Conservation (phyloP, 1,140 invertebrate genomes). For the Paramacrobiotus metropolitanus region DNA sequence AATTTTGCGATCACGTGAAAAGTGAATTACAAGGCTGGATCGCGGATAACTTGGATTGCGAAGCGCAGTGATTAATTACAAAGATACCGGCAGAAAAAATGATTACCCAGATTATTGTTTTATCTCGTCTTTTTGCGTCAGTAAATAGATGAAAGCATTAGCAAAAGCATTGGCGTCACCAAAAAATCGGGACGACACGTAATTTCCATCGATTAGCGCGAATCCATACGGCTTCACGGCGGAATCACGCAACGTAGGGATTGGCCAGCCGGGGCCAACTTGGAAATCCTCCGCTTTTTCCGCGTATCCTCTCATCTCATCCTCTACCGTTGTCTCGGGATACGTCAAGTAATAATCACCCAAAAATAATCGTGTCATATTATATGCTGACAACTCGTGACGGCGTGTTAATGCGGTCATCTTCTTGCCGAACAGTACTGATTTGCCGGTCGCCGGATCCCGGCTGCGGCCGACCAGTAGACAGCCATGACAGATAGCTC, state of each 20-base stretch:
- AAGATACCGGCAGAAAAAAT: too few species aligned
- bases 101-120: too few species aligned
- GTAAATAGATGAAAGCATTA: neutral
- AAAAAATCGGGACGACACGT: neutral
- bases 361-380: neutral
- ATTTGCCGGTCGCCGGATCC: neutral
- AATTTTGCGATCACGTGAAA: too few species aligned
- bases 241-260: neutral
- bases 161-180: neutral
- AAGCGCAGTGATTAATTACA: too few species aligned
- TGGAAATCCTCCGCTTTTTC: neutral
- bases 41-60: too few species aligned
- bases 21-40: too few species aligned
- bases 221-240: neutral
- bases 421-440: neutral
- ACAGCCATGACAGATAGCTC: neutral
- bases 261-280: neutral
- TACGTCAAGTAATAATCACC: neutral
- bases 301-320: neutral
- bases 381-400: neutral
- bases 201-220: neutral
- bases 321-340: neutral
- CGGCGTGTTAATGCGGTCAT: neutral
- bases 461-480: neutral
- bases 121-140: too few species aligned